Percentiles rank a stretch among this genome's conserved stretches.
phyloP scores from a whole-genome alignment of 1,140 invertebrate species.

The Andrena cerasifolii region DNA sequence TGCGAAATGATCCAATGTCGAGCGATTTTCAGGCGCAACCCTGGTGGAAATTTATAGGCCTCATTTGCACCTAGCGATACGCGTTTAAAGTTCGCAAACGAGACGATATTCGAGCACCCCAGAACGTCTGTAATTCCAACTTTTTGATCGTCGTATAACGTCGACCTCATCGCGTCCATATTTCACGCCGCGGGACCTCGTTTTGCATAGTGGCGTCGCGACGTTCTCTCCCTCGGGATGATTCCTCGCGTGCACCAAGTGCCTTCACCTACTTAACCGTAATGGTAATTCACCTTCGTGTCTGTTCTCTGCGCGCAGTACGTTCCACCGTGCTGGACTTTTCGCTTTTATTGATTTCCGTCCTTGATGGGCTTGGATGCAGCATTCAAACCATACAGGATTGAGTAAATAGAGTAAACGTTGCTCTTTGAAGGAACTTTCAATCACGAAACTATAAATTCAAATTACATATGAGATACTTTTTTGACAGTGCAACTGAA shows the following conservation, averaged over 20 bases:
- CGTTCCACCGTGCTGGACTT: background rate
- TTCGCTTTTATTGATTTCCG: conserved; percentile 8
- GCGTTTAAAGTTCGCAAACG: conserved; percentile 3
- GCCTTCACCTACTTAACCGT: conserved; percentile 37
- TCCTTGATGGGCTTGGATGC: background rate
- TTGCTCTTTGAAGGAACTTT: no score
- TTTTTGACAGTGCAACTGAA: no score
- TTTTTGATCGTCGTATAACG: conserved; percentile 23
- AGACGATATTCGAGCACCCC: conserved; percentile 28
- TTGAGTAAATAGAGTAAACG: no score
- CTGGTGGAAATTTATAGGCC: background rate
- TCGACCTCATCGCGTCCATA: conserved; percentile 34
- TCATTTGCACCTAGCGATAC: background rate
- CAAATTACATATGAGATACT: no score
- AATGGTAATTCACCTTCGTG: background rate
- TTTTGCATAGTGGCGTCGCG: conserved; percentile 35
- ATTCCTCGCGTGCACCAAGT: conserved; percentile 11
- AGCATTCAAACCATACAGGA: background rate
- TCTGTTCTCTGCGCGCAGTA: background rate
- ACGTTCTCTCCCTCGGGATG: conserved; percentile 18
- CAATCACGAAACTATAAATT: no score
- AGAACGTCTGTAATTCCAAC: conserved; percentile 35
- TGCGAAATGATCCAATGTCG: background rate
- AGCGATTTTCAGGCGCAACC: background rate
- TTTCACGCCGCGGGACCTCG: conserved; percentile 42